Evolutionary conservation across 2,888 invertebrate species (phyloP).

Genomic region (Lochmaea capreae): DNA sequence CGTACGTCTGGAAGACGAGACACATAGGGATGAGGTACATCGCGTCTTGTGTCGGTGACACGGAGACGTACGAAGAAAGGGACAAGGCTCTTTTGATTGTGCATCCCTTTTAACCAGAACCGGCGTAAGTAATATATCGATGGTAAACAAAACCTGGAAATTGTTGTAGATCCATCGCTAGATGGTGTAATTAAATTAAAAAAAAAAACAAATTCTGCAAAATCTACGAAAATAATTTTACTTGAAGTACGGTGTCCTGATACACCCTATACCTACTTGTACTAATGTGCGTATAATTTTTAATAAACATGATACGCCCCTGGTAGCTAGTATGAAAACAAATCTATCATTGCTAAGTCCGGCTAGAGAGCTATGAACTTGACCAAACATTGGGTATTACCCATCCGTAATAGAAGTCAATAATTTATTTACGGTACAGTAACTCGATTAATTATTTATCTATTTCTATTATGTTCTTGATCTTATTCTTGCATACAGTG

Average conservation of each 20-base stretch:
- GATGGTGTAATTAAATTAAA: no score
- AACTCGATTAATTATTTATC: background rate
- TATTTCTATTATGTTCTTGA: background rate
- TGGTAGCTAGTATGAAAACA: no score
- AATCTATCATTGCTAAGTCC: background rate
- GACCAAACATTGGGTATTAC: slow-evolving; percentile 9
- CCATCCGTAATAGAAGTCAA: background rate
- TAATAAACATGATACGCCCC: no score
- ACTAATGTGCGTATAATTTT: no score
- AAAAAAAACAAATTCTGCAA: no score
- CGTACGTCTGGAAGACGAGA: slow-evolving; percentile 21
- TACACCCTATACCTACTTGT: no score
- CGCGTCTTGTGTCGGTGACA: background rate
- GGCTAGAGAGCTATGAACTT: background rate
- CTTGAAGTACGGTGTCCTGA: no score
- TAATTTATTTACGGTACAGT: slow-evolving; percentile 1
- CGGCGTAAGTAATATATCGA: background rate
- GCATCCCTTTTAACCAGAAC: background rate
- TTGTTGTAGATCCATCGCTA: no score
- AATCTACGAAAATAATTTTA: no score
- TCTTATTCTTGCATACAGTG: background rate
- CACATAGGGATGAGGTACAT: slow-evolving; percentile 12
- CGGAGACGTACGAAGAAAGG: slow-evolving; percentile 14
- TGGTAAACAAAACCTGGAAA: no score
- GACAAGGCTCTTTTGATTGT: slow-evolving; percentile 12